Evolutionary conservation across 2,797 vertebrate species (phyloP), one percentile per base, ranked within the genome.

Genomic region (Philypnodon macrostomus): DNA sequence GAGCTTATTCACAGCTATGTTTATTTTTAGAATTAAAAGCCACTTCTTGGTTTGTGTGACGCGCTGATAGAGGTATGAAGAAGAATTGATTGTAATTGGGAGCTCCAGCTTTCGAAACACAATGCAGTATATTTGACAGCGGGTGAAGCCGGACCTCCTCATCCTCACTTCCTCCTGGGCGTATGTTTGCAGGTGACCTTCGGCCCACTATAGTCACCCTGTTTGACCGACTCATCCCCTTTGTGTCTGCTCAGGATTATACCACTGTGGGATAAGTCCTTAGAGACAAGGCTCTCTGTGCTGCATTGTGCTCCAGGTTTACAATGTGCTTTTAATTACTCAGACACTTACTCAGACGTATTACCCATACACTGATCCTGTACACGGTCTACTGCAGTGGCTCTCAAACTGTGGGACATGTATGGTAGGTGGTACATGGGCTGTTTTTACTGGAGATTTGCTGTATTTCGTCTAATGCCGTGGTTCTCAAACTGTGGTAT

Each of bases 211-310:
- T 73, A 53, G 74, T 67, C 44, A 53, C 61, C 58, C 56, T 18
- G 66, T 46, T 33, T 77, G 74, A 75, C 83, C 64, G 66, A 56
- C 49, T 79, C 83, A 80, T 81, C 73, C 52, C 82, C 67, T 86
- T 85, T 87, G 81, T 85, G 84, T 88, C 85, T 89, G 75, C 49
- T 55, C 53, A 56, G 76, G 86, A 86, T 89, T 83, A 89, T 83
- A 75, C 38, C 65, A 48, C 79, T 78, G 63, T 65, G 63, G 63
- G 65, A 72, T 86, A 84, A 88, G 76, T 85, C 82, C 75, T 58
- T 36, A 38, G 53, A 75, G 69, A 80, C 67, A 48, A 63, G 65
- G 65, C 77, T 67, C 45, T 31, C 23, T 55, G 67, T 65, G 47
- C 26, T 59, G 45, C 36, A 23, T 46, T 46, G 3, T 40, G 52